A percentile compares a stretch with the other conserved stretches of the same genome.
Conservation (phyloP, 2,797 vertebrate genomes). For the Rhynchotus rufescens region DNA sequence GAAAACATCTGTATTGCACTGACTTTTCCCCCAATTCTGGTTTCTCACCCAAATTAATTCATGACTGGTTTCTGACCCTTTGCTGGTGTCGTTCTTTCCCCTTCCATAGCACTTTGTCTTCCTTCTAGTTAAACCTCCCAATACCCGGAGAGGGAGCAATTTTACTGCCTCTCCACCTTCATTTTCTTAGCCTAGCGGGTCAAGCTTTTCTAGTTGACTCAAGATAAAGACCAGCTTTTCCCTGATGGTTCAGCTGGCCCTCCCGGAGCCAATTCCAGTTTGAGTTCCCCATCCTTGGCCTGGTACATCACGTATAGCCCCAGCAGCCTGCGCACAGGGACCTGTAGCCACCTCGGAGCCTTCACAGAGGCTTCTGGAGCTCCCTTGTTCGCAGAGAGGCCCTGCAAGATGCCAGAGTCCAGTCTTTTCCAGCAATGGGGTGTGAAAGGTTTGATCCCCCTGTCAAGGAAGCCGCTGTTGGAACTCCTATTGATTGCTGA, state of each 20-base stretch:
- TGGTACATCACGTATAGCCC: rapidly evolving
- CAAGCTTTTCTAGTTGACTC: background rate
- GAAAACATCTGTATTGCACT: background rate
- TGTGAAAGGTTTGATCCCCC: slow-evolving; percentile 3
- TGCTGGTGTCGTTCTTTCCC: slow-evolving; percentile 36
- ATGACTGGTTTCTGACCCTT: slow-evolving; percentile 31
- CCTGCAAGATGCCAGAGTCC: background rate
- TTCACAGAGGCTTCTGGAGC: background rate
- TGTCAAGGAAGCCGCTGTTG: background rate
- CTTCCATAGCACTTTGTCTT: slow-evolving; percentile 15
- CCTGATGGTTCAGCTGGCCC: background rate
- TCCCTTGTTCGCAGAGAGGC: background rate
- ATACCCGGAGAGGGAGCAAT: background rate
- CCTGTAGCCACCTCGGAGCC: background rate
- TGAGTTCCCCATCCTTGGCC: background rate
- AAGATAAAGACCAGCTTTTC: background rate
- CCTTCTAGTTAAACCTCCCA: slow-evolving; percentile 24
- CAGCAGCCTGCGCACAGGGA: background rate
- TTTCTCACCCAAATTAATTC: slow-evolving; percentile 36
- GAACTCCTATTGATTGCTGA: slow-evolving; percentile 14
- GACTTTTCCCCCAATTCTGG: background rate
- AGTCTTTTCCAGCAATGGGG: background rate
- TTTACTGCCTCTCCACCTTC: slow-evolving; percentile 32
- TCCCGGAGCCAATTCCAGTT: background rate
- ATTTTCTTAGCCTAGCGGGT: slow-evolving; percentile 18